Base-by-base conservation (phyloP, 2,113 vertebrate species). In the Okapia johnstoni region DNA sequence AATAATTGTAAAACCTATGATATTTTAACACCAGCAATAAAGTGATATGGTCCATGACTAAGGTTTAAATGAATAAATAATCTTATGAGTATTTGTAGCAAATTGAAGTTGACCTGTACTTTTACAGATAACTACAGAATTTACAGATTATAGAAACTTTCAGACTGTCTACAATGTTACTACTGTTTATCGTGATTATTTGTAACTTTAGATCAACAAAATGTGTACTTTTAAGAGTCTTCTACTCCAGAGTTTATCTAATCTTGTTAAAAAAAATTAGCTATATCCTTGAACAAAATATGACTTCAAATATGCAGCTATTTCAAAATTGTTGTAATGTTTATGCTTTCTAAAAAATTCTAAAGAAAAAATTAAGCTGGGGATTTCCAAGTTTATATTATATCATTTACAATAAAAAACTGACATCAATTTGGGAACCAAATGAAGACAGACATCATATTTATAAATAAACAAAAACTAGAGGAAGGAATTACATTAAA, bases 261-360 rank as follows among this genome's bases (percentile, higher is more conserved):
- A 66, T 91, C 30, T 93, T 79, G 17, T 61, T 87, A 21, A 66
- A 73, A 63, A 61, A 94, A 84, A 1, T 76, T 76, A 91, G 52
- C 28, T 89, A 6, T 90, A 26, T 57, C 76, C 73, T 96, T 93
- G 30, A 80, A 80, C 83, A 54, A 93, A 83, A 79, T 61, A 55
- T 55, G 21, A 48, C 7, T 36, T 46, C 17, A 66, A 88, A 90
- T 61, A 66, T 46, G 61, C 25, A 96, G 50, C 79, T 87, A 6
- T 80, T 81, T 73, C 21, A 80, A 85, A 83, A 91, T 33, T 63
- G 19, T 85, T 85, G 11, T 55, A 93, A 91, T 79, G 13, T 50
- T 94, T 90, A 90, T 48, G 13, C 30, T 92, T 70, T 55, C 60
- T 86, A 26, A 96, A 94, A 73, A 89, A 88, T 92, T 90, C 25